Evolutionary conservation across 2,888 invertebrate species (phyloP), one percentile per base, ranked within the genome.

Genomic region (Cancer borealis): DNA sequence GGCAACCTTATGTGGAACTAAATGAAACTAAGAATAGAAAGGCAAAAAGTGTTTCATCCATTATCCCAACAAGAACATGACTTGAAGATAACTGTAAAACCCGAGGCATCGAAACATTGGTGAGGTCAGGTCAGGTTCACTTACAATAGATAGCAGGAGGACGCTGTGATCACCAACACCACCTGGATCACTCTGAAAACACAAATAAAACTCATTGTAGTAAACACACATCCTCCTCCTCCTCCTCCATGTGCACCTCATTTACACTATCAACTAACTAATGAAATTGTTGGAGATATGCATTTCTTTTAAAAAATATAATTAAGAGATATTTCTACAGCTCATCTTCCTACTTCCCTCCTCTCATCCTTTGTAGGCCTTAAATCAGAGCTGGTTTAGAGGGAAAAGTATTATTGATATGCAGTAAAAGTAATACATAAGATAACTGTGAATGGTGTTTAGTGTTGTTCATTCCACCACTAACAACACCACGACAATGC

Each of bases 151-250:
- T 93, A 95, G 49, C 94, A 91, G 26, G 93, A 92, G 10, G 89
- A 21, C 12, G 93, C 95, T 6, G 95, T 92, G 1, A 95, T 88
- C 21, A 93, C 93, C 54, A 94, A 66, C 46, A 93, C 90, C 45
- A 89, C 79, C 79, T 94, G 94, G 66, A 92, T 94, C 88, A 95
- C 95, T 10, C 98, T 98, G 94, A 5, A 49, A 88, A 17, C 26
- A 60, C n/a, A 8, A 49, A 39, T 14, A 1, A 17, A 14, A 91
- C 47, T 21, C 17, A 60, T 4, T 3, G 0, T 3, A 54, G 60
- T 60, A 17, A 60, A 21, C 60, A 60, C 3, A 12, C 60, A 60
- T 4, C 60, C 17, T 4, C 17, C 5, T 4, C 60, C 17, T 4
- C 17, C 5, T 17, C 12, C 60, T 21, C 0, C 21, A 60, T 60